Evolutionary conservation across 2,888 invertebrate species (phyloP), one percentile per base, ranked within the genome.

Genomic region (Zhuqinia jingwanae): DNA sequence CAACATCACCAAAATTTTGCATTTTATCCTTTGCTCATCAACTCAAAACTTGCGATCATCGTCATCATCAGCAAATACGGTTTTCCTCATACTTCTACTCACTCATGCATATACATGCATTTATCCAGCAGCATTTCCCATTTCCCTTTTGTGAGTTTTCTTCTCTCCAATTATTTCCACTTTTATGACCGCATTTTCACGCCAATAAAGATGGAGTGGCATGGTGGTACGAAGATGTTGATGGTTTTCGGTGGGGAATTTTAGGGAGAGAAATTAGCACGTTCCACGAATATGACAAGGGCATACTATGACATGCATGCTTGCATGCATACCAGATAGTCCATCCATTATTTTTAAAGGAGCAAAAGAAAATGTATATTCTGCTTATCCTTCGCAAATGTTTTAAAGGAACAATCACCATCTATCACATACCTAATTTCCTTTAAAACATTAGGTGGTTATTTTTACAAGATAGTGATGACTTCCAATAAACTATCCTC

Each of bases 181-280:
- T 83, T 68, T 78, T 83, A 83, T 83, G 75, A 83, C 76, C 83
- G 53, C 76, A 83, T 83, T 68, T 68, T 68, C 79, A 79, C 79
- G 79, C 68, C 78, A 68, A 79, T 50, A 53, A 50, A 53, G 50
- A 79, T 27, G 63, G 36, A 63, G 27, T 53, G 65, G 5, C 8
- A 36, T 36, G 36, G 36, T 36, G 36, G 36, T 36, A n/a, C n/a
- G n/a, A n/a, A n/a, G n/a, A n/a, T n/a, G n/a, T n/a, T n/a, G n/a
- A n/a, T n/a, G n/a, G n/a, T n/a, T n/a, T n/a, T n/a, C n/a, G 36
- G 36, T 36, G 5, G 36, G 36, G 36, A 8, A 36, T 36, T 36
- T 36, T 8, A 8, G 53, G 30, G 15, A 75, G 17, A 79, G 36
- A 68, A 79, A 79, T 79, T 68, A 79, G 79, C 79, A 68, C 79